A percentile compares a stretch with the other conserved stretches of the same genome.
Evolutionary conservation across 2,113 vertebrate genomes (phyloP).

Genomic region (Candoia aspera): DNA sequence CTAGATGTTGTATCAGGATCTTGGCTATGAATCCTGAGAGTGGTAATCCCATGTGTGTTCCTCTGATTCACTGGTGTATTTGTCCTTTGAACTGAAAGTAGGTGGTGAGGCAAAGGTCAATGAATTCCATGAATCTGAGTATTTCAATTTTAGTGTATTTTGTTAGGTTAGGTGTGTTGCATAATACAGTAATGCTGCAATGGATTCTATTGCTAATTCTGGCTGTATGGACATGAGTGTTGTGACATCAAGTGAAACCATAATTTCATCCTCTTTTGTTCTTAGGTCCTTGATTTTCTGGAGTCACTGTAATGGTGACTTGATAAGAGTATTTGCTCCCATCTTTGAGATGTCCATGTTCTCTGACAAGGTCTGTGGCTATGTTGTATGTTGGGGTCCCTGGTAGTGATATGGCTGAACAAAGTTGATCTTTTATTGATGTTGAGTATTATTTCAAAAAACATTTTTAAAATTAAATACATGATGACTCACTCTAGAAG

Average conservation of each 20-base stretch:
- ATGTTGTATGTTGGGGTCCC: neutral
- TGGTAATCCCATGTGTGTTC: neutral
- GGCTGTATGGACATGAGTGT: neutral
- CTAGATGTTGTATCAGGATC: neutral
- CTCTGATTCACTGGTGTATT: neutral
- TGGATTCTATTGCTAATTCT: neutral
- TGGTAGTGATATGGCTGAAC: neutral
- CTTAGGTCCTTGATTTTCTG: neutral
- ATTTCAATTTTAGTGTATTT: neutral
- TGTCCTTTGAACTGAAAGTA: neutral
- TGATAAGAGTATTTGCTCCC: neutral
- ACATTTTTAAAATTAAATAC: neutral
- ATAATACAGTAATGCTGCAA: neutral
- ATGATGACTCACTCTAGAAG: neutral
- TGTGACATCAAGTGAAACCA: neutral
- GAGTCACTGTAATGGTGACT: neutral
- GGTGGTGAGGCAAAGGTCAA: neutral
- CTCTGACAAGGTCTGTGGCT: neutral
- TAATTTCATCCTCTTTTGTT: neutral
- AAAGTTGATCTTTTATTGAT: neutral
- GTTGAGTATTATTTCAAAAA: neutral
- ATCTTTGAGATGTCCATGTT: neutral
- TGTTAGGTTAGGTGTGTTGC: neutral
- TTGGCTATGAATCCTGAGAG: neutral
- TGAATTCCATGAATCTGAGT: neutral